phyloP scores from a whole-genome alignment of 2,888 invertebrate genomes.

The Hesperia comma region DNA sequence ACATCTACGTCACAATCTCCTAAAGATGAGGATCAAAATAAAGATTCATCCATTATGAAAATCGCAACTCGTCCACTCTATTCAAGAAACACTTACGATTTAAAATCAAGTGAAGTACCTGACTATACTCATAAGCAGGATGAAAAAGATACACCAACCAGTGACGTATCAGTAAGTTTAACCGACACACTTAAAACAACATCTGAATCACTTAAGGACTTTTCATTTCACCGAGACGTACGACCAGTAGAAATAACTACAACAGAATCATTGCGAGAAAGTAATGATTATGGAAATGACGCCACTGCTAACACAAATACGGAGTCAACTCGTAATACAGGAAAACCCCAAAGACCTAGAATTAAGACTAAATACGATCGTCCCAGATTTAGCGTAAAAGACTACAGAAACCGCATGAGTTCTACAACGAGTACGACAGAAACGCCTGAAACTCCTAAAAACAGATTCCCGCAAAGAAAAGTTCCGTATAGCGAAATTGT shows the following conservation, averaged over 20 bases:
- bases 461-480: conserved; percentile 79
- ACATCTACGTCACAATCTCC: conserved; percentile 66
- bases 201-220: conserved; percentile 59
- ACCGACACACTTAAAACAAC: conserved; percentile 63
- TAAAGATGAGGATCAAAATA: conserved; percentile 59
- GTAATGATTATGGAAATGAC: conserved; percentile 51
- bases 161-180: conserved; percentile 73
- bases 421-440: conserved; percentile 80
- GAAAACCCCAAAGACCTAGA: conserved; percentile 65
- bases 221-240: conserved; percentile 76
- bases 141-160: conserved; percentile 81
- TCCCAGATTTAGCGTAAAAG: conserved; percentile 90
- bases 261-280: conserved; percentile 56
- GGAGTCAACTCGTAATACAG: conserved; percentile 59
- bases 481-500: conserved; percentile 64
- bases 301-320: conserved; percentile 57
- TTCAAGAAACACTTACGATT: conserved; percentile 59
- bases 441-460: conserved; percentile 66
- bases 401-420: conserved; percentile 87
- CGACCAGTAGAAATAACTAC: conserved; percentile 73
- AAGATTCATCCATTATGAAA: conserved; percentile 81
- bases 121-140: conserved; percentile 80
- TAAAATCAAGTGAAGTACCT: conserved; percentile 62
- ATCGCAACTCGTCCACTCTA: conserved; percentile 70
- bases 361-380: conserved; percentile 85